Percentiles rank a stretch among this genome's conserved stretches.
phyloP scores from a whole-genome alignment of 2,797 vertebrate genomes.

The Sarcophilus harrisii region DNA sequence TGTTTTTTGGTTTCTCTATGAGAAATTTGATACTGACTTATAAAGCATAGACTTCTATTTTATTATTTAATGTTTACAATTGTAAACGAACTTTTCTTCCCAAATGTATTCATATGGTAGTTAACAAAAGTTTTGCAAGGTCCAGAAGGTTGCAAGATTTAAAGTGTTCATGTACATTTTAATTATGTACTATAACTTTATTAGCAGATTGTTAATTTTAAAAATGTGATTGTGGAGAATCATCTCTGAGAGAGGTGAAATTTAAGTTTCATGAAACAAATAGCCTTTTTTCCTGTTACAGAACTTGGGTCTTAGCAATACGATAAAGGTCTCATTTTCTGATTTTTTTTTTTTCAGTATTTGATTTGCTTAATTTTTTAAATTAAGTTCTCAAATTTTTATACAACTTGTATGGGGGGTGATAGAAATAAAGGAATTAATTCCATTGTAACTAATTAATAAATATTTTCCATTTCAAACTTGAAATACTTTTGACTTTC shows the following conservation, averaged over 20 bases:
- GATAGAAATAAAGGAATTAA: slow-evolving; percentile 51
- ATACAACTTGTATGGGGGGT: slow-evolving; percentile 26
- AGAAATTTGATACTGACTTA: slow-evolving; percentile 71
- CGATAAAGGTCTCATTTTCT: background rate
- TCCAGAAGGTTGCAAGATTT: slow-evolving; percentile 15
- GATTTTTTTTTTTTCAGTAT: slow-evolving; percentile 48
- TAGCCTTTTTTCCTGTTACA: slow-evolving; percentile 36
- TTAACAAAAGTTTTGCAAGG: slow-evolving; percentile 52
- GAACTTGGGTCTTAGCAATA: slow-evolving; percentile 36
- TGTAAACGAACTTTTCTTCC: slow-evolving; percentile 63
- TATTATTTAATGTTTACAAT: slow-evolving; percentile 77
- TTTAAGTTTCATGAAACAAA: slow-evolving; percentile 25
- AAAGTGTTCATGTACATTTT: background rate
- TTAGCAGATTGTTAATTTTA: slow-evolving; percentile 40
- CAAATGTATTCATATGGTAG: slow-evolving; percentile 39
- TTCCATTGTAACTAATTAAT: slow-evolving; percentile 50
- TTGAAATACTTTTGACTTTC: slow-evolving; percentile 58
- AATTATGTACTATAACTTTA: slow-evolving; percentile 51
- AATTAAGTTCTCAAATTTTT: slow-evolving; percentile 39
- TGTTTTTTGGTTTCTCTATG: slow-evolving; percentile 76
- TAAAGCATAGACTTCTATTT: slow-evolving; percentile 72
- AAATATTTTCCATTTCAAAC: slow-evolving; percentile 48
- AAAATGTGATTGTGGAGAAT: slow-evolving; percentile 6
- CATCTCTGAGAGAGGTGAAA: slow-evolving; percentile 25
- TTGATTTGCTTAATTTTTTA: slow-evolving; percentile 45